phyloP scores from a whole-genome alignment of 2,113 vertebrate genomes.

The Lutjanus erythropterus region DNA sequence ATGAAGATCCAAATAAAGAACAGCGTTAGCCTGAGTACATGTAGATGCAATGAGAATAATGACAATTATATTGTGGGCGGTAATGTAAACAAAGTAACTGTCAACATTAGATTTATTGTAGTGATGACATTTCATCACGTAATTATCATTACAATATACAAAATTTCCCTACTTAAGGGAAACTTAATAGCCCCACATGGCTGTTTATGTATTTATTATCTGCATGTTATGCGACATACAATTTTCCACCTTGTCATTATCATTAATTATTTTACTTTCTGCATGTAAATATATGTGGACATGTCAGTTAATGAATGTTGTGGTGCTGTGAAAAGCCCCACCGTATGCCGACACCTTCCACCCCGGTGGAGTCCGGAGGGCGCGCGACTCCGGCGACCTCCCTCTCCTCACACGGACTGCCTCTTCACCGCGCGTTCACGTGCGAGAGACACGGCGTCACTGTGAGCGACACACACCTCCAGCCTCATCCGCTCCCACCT shows the following conservation, averaged over 20 bases:
- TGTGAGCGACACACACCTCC: constrained; percentile 37
- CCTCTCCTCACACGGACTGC: constrained; percentile 29
- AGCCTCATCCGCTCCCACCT: constrained; percentile 44
- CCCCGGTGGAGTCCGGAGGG: constrained; percentile 5
- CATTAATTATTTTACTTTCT: not conserved
- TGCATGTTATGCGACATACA: no score
- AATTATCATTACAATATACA: not conserved
- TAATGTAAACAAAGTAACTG: not conserved
- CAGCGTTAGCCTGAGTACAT: not conserved
- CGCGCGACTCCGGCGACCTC: constrained; percentile 29
- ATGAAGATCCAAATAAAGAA: not conserved
- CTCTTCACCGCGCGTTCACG: constrained; percentile 27
- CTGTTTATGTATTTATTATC: not conserved
- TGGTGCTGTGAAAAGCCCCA: no score
- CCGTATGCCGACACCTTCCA: constrained; percentile 26
- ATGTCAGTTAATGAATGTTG: not conserved
- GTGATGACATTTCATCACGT: not conserved
- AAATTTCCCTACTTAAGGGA: not conserved
- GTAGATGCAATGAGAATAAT: not conserved
- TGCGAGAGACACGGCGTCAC: constrained; percentile 28
- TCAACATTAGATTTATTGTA: not conserved
- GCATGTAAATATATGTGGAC: not conserved
- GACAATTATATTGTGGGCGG: not conserved
- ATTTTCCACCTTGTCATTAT: no score
- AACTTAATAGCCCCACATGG: not conserved